phyloP scores from a whole-genome alignment of 1,140 invertebrate genomes.

The Drosophila melanica region DNA sequence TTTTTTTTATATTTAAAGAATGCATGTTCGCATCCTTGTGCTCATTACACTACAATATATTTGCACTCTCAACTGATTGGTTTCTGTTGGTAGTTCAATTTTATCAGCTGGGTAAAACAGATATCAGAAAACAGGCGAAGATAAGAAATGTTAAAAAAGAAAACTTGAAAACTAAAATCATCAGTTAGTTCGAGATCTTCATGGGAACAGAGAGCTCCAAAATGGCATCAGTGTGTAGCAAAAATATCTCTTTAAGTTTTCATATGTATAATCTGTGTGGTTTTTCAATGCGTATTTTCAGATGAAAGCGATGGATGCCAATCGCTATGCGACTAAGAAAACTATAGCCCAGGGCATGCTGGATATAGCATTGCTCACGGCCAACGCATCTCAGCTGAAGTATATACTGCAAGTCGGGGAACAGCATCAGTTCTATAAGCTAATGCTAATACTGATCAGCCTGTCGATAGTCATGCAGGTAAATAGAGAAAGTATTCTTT shows the following conservation, averaged over 20 bases:
- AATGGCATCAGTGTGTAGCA: constrained; percentile 11
- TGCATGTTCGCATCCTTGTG: constrained; percentile 16
- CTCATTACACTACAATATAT: constrained; percentile 12
- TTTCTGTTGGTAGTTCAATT: constrained; percentile 7
- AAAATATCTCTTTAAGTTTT: neutral
- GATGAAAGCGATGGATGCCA: constrained; percentile 90
- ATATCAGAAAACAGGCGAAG: constrained; percentile 1
- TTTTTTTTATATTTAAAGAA: neutral
- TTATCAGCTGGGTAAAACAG: constrained; percentile 30
- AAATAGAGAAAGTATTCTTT: constrained; percentile 49
- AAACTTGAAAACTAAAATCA: neutral
- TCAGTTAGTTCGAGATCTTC: neutral
- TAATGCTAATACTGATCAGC: constrained; percentile 92
- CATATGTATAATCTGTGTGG: neutral
- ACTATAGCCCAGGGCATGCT: constrained; percentile 93
- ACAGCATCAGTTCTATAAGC: constrained; percentile 92
- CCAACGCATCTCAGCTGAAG: constrained; percentile 95
- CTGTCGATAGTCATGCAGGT: constrained; percentile 95
- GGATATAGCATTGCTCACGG: constrained; percentile 91
- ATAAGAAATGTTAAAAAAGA: constrained; percentile 21
- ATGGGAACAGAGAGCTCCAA: neutral
- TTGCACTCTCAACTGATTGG: constrained; percentile 30
- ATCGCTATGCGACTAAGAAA: constrained; percentile 94
- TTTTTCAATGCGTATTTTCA: constrained; percentile 64
- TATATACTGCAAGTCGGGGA: constrained; percentile 93